These are phyloP conservation scores for Heloderma charlesbogerti DNA, from an alignment of 2,113 vertebrate genomes.

Conservation along the genomic window DNA sequence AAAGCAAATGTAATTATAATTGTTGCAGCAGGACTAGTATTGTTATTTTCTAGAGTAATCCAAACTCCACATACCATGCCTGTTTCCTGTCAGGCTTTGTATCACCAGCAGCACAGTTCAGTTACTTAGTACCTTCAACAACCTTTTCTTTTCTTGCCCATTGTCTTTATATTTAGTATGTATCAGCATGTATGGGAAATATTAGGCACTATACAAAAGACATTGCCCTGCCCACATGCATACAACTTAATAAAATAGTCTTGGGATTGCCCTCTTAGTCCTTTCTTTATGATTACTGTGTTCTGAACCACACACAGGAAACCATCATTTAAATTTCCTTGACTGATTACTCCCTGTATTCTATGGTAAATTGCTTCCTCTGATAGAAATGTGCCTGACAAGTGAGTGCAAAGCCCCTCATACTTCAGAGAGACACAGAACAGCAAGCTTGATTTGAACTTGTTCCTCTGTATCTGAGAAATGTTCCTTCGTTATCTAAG, in stretches of 20 bases:
- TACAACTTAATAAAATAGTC: not conserved
- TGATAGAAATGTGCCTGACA: not conserved
- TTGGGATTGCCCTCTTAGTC: not conserved
- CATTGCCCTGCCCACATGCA: not conserved
- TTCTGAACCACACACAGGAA: not conserved
- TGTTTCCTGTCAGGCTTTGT: not conserved
- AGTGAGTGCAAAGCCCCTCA: not conserved
- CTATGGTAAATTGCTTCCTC: not conserved
- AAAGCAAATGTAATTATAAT: constrained; percentile 12
- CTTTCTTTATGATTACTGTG: not conserved
- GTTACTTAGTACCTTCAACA: not conserved
- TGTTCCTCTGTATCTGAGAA: not conserved
- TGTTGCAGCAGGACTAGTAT: not conserved
- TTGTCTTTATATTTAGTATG: not conserved
- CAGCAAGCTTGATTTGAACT: not conserved
- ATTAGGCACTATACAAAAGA: not conserved
- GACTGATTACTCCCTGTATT: not conserved
- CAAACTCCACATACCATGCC: not conserved
- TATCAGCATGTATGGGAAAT: not conserved
- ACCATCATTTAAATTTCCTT: not conserved
- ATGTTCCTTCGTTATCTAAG: too few relatives aligned
- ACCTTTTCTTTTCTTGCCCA: not conserved
- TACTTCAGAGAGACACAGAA: not conserved
- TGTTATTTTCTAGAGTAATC: not conserved
- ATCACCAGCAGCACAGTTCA: not conserved